Evolutionary conservation across 2,888 invertebrate genomes (phyloP), one percentile per base, ranked within the genome.

Genomic region (Eilema caniola): DNA sequence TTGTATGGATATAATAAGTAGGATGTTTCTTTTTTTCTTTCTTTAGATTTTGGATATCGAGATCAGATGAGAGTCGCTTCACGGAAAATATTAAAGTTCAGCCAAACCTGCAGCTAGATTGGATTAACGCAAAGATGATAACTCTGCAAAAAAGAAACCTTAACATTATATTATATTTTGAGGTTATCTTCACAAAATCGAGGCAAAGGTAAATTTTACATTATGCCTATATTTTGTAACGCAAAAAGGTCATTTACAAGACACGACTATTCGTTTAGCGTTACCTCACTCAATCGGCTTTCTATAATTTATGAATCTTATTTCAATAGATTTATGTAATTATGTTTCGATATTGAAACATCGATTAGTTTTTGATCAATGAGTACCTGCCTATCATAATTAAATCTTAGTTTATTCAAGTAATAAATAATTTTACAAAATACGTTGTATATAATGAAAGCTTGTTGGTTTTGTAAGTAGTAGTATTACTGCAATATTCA

Each of bases 211-310:
- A 64, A 28, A 57, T 47, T 25, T 53, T 53, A 37, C 65, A 73
- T 75, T 60, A 66, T 60, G 37, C 69, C 64, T 72, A 70, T 66
- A 71, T 79, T 74, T 80, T 70, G 70, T 70, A 72, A 73, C 63
- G 68, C 66, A 62, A 79, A 66, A 80, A 79, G 76, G 77, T 70
- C 77, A 69, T 24, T 23, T 47, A 12, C 25, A 65, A 68, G 66
- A 78, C 69, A 76, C 70, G 66, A 64, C 41, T 77, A 72, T 80
- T 72, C 67, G 56, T 72, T 70, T 70, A 67, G 61, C 37, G 33
- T 82, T 78, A 73, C 73, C 53, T 72, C 64, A 79, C 33, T 60
- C 31, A 16, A 74, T 67, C 69, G 56, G 61, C 71, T 72, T 72
- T 75, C 73, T 79, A 67, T 65, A 69, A 61, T 67, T 63, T 62